A percentile compares a stretch with the other conserved stretches of the same genome.
Evolutionary conservation across 2,888 invertebrate genomes (phyloP).

Genomic region (Mechanitis messenoides): DNA sequence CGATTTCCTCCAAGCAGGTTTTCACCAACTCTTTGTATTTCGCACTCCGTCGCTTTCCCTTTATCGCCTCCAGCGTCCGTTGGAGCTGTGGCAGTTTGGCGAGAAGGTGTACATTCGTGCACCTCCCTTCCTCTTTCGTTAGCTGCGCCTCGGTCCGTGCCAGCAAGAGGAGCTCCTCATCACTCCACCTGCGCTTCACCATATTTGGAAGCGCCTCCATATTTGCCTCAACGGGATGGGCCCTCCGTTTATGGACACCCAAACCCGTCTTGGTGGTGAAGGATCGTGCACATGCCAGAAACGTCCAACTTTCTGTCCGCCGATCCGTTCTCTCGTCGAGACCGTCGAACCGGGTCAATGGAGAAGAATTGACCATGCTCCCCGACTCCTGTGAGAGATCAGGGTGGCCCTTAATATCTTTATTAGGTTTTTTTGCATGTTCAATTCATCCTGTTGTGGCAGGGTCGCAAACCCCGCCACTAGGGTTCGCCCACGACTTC

Average conservation of each 20-base stretch:
- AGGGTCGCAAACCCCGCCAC: constrained; percentile 23
- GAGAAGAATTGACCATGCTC: constrained; percentile 17
- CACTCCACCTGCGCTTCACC: constrained; percentile 29
- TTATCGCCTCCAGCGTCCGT: constrained; percentile 24
- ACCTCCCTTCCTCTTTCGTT: constrained; percentile 11
- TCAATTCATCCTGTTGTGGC: neutral
- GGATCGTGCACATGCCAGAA: constrained; percentile 19
- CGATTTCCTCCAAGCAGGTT: constrained; percentile 12
- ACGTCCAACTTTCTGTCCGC: constrained; percentile 14
- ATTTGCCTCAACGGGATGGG: constrained; percentile 26
- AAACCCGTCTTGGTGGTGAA: constrained; percentile 23
- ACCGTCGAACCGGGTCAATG: constrained; percentile 3
- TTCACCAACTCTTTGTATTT: constrained; percentile 20
- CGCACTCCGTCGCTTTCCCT: constrained; percentile 21
- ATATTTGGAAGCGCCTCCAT: constrained; percentile 21
- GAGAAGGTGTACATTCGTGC: constrained; percentile 16
- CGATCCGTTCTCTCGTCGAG: constrained; percentile 10
- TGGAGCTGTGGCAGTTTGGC: constrained; percentile 19
- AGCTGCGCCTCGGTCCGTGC: constrained; percentile 28
- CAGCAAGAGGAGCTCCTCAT: constrained; percentile 24
- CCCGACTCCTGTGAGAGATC: constrained; percentile 28
- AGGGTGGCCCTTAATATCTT: constrained; percentile 7
- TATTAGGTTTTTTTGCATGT: constrained; percentile 2
- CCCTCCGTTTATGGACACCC: constrained; percentile 23
- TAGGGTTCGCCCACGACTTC: constrained; percentile 18